Evolutionary conservation across 2,888 invertebrate species (phyloP), one percentile per base, ranked within the genome.

Genomic region (Pedicia rivosa): DNA sequence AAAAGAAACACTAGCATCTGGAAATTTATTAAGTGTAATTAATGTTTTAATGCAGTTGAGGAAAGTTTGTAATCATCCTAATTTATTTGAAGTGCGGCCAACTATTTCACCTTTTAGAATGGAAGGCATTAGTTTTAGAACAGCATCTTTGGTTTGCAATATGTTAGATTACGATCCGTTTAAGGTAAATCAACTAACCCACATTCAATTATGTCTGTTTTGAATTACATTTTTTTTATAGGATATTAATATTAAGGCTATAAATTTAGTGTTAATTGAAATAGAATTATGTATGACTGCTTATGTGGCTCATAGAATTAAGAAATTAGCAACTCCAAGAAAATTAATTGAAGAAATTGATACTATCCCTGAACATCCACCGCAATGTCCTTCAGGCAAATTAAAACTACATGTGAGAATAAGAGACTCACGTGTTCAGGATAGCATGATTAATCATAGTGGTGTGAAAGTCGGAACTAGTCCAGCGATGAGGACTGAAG

Each of bases 21-120:
- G 98, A 39, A 95, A 91, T 65, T 72, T 94, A 54, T 65, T 95
- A 44, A 88, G 88, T 62, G 94, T 95, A 7, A 88, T 95, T 54
- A 94, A 94, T 64, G 83, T 95, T 47, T 68, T 95, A 42, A 95
- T 95, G 94, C 94, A 95, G 64, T 67, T 95, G 54, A 72, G 95
- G 38, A 95, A 95, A 68, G 91, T 92, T 47, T 95, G 95, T 67
- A 95, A 95, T 66, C 95, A 95, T 67, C 95, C 95, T 12, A 92
- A 95, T 67, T 71, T 95, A 54, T 95, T 95, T 65, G 98, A 99
- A 69, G 82, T 90, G 44, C 74, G 98, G 39, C 92, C 95, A 34
- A 92, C 90, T 29, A 68, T 81, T 37, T 92, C 97, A 33, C 94
- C 98, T 42, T 88, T 95, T 65, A 83, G 81, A 62, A 79, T 84